Evolutionary conservation across 1,140 invertebrate species (phyloP).

Genomic region (Aricia agestis): DNA sequence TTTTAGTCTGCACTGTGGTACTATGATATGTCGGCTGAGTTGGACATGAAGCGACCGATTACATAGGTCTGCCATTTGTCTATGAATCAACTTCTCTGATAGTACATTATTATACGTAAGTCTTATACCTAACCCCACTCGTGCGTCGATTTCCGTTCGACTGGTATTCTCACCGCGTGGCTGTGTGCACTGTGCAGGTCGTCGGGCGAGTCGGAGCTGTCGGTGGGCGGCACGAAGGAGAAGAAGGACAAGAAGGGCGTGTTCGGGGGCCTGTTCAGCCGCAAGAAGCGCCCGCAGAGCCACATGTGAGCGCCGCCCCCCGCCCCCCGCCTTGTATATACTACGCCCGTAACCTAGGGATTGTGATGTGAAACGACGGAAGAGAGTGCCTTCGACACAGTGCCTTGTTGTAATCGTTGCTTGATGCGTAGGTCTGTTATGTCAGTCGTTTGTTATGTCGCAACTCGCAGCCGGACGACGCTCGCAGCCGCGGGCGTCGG

Average conservation of each 20-base stretch:
- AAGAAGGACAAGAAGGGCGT: conserved; percentile 73
- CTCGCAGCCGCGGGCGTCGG: too few species aligned
- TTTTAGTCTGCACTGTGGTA: too few species aligned
- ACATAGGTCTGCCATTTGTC: too few species aligned
- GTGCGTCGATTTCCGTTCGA: too few species aligned
- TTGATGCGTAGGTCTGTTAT: not conserved
- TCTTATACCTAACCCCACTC: too few species aligned
- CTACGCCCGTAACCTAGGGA: not conserved
- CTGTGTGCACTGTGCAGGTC: conserved; percentile 40
- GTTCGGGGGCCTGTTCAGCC: conserved; percentile 67
- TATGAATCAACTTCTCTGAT: too few species aligned
- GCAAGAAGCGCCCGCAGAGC: conserved; percentile 69
- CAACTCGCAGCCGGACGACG: not conserved
- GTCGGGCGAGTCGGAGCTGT: conserved; percentile 61
- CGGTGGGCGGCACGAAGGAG: conserved; percentile 60
- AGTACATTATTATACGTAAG: too few species aligned
- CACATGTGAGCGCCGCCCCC: conserved; percentile 50
- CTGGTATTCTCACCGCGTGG: too few species aligned
- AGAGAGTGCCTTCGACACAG: not conserved
- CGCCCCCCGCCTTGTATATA: not conserved
- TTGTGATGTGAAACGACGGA: not conserved
- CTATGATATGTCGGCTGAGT: too few species aligned
- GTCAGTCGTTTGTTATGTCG: not conserved
- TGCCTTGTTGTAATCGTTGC: not conserved
- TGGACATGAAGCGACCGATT: too few species aligned